A percentile compares a stretch with the other conserved stretches of the same genome.
Evolutionary conservation across 1,140 invertebrate species (phyloP).

Genomic region (Zelostemma sp.): DNA sequence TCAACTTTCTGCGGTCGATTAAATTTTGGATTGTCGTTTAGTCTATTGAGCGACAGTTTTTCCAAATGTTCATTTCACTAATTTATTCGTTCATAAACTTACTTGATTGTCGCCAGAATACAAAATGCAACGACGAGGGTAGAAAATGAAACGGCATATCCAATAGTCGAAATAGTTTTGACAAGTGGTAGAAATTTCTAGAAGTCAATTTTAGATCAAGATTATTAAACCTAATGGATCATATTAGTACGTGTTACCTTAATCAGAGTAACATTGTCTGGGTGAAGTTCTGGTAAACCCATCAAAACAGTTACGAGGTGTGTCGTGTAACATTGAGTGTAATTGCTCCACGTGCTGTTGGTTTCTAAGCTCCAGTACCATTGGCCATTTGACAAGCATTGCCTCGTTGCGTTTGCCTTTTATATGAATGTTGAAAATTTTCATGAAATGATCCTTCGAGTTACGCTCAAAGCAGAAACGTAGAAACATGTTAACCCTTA

Average conservation of each 20-base stretch:
- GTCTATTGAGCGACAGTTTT: too few species aligned
- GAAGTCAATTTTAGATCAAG: slow-evolving; percentile 17
- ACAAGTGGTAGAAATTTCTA: slow-evolving; percentile 70
- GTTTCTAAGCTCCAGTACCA: slow-evolving; percentile 70
- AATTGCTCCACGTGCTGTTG: slow-evolving; percentile 74
- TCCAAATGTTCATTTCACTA: too few species aligned
- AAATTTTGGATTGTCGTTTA: too few species aligned
- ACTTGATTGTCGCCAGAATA: slow-evolving; percentile 80
- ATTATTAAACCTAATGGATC: neutral
- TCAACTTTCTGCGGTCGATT: slow-evolving; percentile 74
- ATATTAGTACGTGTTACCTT: slow-evolving; percentile 49
- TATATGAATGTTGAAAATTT: too few species aligned
- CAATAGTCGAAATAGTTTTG: slow-evolving; percentile 76
- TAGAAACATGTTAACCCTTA: too few species aligned
- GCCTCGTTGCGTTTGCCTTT: slow-evolving; percentile 72
- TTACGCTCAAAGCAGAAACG: too few species aligned
- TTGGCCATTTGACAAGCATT: slow-evolving; percentile 71
- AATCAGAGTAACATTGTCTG: slow-evolving; percentile 57
- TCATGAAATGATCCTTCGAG: too few species aligned
- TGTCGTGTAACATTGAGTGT: slow-evolving; percentile 68
- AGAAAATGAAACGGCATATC: slow-evolving; percentile 78
- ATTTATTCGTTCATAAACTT: slow-evolving; percentile 60
- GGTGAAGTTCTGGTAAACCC: slow-evolving; percentile 53
- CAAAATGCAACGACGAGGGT: slow-evolving; percentile 76
- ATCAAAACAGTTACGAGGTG: slow-evolving; percentile 59